Base-by-base conservation (phyloP, 2,113 vertebrate species). In the Struthidea cinerea region DNA sequence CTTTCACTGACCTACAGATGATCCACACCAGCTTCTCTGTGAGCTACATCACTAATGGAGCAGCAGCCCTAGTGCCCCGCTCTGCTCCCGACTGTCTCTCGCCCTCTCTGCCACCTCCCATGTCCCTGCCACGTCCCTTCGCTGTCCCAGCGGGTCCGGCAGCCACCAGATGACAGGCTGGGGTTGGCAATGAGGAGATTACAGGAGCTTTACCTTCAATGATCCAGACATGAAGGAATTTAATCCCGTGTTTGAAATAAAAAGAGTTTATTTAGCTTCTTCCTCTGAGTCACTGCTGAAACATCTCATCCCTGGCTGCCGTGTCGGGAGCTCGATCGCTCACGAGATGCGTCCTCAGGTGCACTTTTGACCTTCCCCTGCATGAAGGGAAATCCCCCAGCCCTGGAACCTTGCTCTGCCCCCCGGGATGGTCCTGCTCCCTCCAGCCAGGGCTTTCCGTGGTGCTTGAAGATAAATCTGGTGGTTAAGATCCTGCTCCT, bases 151-250 rank as follows among this genome's bases (percentile, higher is more conserved):
- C 3, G 0, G 53, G 11, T 46, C 44, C n/a, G 0, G 81, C 76
- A 76, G 92, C 74, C 84, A 41, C 28, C 76, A 71, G 89, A 74
- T 7, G 0, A 13, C 2, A 18, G 79, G 59, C 73, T 69, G 47
- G 13, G 41, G 16, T 32, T 75, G 17, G 11, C 73, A 63, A 39
- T 1, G 8, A 64, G 70, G 81, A 87, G 93, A 94, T 95, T 78
- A 79, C 67, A 46, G 84, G 61, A 95, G 96, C 89, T 96, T 95
- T 95, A 94, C 89, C 94, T 90, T 73, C 81, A 91, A 22, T 26
- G 61, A 89, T 87, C 91, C 92, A 96, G 93, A 93, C 84, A 63
- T 5, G 70, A 92, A 94, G 89, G 81, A 97, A 97, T 93, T 94
- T 92, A 92, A 95, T 94, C 84, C 89, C 3, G 37, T 27, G n/a